These are phyloP conservation scores for Tachina lurida DNA, from an alignment of 2,888 invertebrate species.

Conservation along the genomic window DNA sequence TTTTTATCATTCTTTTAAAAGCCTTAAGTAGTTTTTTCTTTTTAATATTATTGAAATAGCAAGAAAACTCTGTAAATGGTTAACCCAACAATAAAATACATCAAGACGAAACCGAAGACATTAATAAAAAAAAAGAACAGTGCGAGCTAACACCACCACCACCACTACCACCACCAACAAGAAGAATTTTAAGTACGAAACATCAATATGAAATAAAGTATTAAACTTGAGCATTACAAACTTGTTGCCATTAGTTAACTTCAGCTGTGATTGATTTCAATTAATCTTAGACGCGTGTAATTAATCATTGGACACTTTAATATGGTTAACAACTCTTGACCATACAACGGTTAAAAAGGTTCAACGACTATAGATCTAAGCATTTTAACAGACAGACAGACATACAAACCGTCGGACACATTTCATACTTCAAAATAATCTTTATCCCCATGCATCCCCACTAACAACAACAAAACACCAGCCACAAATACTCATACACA, in stretches of 20 bases:
- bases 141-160: conserved; percentile 12
- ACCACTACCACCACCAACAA: conserved; percentile 23
- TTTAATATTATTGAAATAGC: conserved; percentile 53
- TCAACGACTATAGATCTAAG: conserved; percentile 75
- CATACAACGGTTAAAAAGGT: conserved; percentile 82
- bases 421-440: conserved; percentile 4
- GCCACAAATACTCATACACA: neutral
- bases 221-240: conserved; percentile 78
- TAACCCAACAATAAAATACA: conserved; percentile 32
- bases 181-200: conserved; percentile 43
- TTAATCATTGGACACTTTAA: conserved; percentile 83
- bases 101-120: conserved; percentile 16
- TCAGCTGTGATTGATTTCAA: conserved; percentile 83
- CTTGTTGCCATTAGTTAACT: conserved; percentile 83
- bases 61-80: conserved; percentile 49
- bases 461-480: conserved; percentile 18
- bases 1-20: conserved; percentile 62
- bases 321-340: conserved; percentile 83
- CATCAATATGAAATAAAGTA: conserved; percentile 67
- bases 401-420: conserved; percentile 17
- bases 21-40: conserved; percentile 58
- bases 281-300: conserved; percentile 83
- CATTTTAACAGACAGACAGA: conserved; percentile 43
- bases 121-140: conserved; percentile 1
- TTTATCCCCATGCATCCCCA: conserved; percentile 41